Evolutionary conservation across 2,113 vertebrate genomes (phyloP).

Genomic region (Phylloscopus trochilus): DNA sequence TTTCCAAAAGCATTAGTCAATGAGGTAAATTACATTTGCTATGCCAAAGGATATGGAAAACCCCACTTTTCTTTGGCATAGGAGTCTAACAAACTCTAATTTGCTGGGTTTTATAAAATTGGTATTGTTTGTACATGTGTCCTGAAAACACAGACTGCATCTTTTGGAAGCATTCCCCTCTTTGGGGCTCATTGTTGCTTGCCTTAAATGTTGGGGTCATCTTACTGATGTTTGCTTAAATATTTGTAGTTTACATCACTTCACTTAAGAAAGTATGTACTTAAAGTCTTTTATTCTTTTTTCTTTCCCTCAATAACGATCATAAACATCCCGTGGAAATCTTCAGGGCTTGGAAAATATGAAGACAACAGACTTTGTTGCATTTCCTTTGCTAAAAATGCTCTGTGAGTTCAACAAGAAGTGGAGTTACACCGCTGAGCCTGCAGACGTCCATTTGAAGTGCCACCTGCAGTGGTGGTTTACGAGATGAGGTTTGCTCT

Average conservation of each 20-base stretch:
- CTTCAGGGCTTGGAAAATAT: background rate
- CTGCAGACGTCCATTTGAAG: background rate
- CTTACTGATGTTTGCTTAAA: background rate
- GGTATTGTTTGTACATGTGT: background rate
- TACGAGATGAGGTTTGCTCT: slow-evolving; percentile 45
- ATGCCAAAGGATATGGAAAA: background rate
- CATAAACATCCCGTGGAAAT: background rate
- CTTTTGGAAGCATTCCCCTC: background rate
- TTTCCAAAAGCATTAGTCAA: background rate
- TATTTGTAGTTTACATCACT: background rate
- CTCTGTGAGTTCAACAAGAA: background rate
- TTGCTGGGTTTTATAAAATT: background rate
- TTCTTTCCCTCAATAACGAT: background rate
- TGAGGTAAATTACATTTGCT: background rate
- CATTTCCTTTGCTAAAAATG: background rate
- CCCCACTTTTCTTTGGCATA: background rate
- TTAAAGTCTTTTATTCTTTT: background rate
- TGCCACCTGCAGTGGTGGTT: slow-evolving; percentile 60
- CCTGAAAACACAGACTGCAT: background rate
- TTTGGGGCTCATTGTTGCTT: background rate
- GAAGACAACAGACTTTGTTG: background rate
- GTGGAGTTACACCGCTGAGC: background rate
- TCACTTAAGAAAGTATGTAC: background rate
- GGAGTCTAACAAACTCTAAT: background rate
- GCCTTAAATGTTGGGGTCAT: background rate